Evolutionary conservation across 2,888 invertebrate species (phyloP), one percentile per base, ranked within the genome.

Genomic region (Nowickia ferox): DNA sequence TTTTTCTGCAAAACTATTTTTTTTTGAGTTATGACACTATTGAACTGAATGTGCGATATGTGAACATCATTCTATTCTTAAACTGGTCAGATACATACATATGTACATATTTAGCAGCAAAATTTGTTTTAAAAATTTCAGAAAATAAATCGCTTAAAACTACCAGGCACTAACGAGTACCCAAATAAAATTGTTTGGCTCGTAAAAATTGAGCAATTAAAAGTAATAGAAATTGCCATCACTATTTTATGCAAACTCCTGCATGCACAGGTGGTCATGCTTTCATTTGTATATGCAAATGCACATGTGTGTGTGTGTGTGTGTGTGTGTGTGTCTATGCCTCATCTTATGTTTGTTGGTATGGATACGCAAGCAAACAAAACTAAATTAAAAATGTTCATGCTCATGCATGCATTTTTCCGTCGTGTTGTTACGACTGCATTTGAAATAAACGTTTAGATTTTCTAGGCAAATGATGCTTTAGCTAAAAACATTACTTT

Each of bases 381-480:
- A 66, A 66, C 42, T 66, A 74, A 72, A 66, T 57, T 66, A 17
- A 72, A 79, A 66, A 48, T 57, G 46, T 63, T 76, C 48, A 71
- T 76, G 76, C 76, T 76, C 15, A 46, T 65, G 69, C 77, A 65
- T 65, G 30, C 30, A 30, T 44, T 69, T 72, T 61, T n/a, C n/a
- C 30, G 19, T 46, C 65, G 30, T 57, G 11, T 19, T 65, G 42
- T 63, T 61, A 30, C 68, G 9, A 10, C 4, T 44, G 38, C 48
- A 66, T 61, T 59, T 53, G 30, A 11, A 53, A 68, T 30, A 13
- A n/a, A 59, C 53, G 63, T 79, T 44, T 51, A 13, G 46, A 78
- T 79, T 84, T 71, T 48, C 38, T 51, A 10, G 40, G 17, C 59
- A 76, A 84, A 76, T 80, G 72, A 77, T 76, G 80, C 48, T 46